Base-by-base conservation (phyloP, 2,888 invertebrate genomes). In the Strigamia maritima region DNA sequence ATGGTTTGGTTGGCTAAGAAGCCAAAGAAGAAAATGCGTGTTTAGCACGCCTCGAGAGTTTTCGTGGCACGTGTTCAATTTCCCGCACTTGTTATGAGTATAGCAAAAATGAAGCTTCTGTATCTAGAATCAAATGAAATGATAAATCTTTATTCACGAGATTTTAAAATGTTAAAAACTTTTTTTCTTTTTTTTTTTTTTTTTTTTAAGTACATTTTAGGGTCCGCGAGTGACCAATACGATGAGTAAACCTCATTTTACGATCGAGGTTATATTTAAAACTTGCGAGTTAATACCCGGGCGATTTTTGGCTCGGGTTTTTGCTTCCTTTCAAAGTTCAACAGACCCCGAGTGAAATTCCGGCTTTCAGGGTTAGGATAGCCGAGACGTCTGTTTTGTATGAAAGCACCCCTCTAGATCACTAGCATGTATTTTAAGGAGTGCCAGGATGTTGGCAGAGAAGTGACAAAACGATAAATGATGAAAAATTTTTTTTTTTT, bases 21-120 rank as follows among this genome's bases (percentile, higher is more conserved):
- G 54, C 54, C n/a, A 54, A 54, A 54, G 54, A 54, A 54, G 54
- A 54, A 54, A 54, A 54, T 54, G 54, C 54, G 54, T 54, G 54
- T 54, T 54, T 54, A 54, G 54, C 54, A 54, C 54, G 54, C 54
- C 54, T 54, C 54, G 54, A 54, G 54, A 54, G 54, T 54, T 54
- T 54, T 54, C 54, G 54, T 54, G 54, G 54, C 54, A 54, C 54
- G 54, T 54, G 54, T 54, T 54, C 54, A 54, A 54, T 54, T 54
- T 54, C 54, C 22, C 54, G 22, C 54, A 54, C 54, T 54, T 54
- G 54, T 54, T 54, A 54, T 54, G 54, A 54, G 54, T 54, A 54
- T 54, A 54, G 54, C 54, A 54, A 54, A 54, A 54, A 54, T 54
- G 54, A 54, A 54, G 54, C 54, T 22, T 19, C 54, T 54, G 54